These are phyloP conservation scores for Hormaphis cornu DNA, from an alignment of 1,140 invertebrate species.

Conservation along the genomic window DNA sequence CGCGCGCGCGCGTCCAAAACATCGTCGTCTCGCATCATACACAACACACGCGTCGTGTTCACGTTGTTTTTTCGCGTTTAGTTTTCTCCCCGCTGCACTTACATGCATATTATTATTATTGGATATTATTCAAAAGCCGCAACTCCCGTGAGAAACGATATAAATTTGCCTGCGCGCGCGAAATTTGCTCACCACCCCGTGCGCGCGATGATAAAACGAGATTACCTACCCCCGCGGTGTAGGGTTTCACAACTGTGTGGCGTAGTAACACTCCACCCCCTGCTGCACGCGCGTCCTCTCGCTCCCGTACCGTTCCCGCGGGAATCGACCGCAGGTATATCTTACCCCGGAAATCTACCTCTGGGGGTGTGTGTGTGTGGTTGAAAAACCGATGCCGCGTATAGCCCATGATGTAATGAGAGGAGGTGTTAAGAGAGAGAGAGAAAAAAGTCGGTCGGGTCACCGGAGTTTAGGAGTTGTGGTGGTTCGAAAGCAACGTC, in stretches of 20 bases:
- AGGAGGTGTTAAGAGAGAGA: background rate
- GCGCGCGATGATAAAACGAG: conserved; percentile 14
- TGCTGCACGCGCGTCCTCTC: too few relatives aligned
- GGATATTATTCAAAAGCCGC: conserved; percentile 14
- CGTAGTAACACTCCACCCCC: background rate
- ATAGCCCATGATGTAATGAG: background rate
- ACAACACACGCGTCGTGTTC: background rate
- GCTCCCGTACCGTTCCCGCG: too few relatives aligned
- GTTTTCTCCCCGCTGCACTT: background rate
- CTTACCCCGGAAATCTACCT: background rate
- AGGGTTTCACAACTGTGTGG: background rate
- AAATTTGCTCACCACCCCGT: conserved; percentile 22
- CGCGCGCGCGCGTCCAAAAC: background rate
- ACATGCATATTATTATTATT: background rate
- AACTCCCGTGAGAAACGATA: conserved; percentile 30
- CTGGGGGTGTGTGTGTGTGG: background rate
- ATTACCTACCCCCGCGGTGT: conserved; percentile 20
- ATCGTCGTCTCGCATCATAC: background rate
- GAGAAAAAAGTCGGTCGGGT: too few relatives aligned
- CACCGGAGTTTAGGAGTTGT: too few relatives aligned
- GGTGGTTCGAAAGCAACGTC: too few relatives aligned
- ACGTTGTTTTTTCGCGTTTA: too few relatives aligned
- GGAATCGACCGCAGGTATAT: background rate
- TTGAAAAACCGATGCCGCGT: background rate
- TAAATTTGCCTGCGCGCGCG: background rate